Conservation (phyloP, 1,140 invertebrate genomes). For the Megalonaias nervosa region DNA sequence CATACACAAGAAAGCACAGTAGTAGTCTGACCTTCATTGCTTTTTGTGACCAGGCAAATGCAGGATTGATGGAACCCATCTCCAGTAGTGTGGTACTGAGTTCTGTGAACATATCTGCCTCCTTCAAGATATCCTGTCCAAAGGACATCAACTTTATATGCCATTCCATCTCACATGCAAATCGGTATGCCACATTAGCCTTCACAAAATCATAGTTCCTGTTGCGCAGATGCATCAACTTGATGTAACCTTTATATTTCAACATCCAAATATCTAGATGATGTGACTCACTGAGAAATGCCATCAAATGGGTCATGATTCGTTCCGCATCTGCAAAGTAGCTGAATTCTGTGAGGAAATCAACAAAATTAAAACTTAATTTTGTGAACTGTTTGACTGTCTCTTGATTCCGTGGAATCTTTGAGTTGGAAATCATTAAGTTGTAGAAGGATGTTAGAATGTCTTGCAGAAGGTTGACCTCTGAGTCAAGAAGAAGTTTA, state of each 20-base stretch:
- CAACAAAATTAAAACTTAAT: conserved; percentile 54
- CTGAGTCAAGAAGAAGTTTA: conserved; percentile 44
- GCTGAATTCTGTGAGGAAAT: conserved; percentile 56
- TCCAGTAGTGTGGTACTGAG: conserved; percentile 59
- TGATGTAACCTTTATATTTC: conserved; percentile 59
- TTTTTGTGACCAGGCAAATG: conserved; percentile 56
- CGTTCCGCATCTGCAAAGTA: conserved; percentile 55
- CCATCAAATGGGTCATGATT: conserved; percentile 48
- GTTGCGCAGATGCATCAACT: conserved; percentile 63
- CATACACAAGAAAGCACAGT: no score
- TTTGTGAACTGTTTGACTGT: conserved; percentile 38
- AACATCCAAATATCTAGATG: conserved; percentile 59
- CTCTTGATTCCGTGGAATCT: conserved; percentile 25
- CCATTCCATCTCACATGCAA: conserved; percentile 54
- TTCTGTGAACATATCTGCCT: conserved; percentile 51
- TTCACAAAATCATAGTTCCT: conserved; percentile 54
- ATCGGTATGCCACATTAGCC: conserved; percentile 54
- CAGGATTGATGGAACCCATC: conserved; percentile 56
- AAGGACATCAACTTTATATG: conserved; percentile 66
- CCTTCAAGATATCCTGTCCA: conserved; percentile 58
- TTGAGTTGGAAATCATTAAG: conserved; percentile 44
- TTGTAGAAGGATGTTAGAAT: conserved; percentile 57
- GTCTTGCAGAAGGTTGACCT: conserved; percentile 55
- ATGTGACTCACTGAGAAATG: conserved; percentile 55
- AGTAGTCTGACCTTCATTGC: conserved; percentile 54